These are phyloP conservation scores for Aselliscus stoliczkanus DNA, from an alignment of 2,797 vertebrate genomes.

Conservation along the genomic window DNA sequence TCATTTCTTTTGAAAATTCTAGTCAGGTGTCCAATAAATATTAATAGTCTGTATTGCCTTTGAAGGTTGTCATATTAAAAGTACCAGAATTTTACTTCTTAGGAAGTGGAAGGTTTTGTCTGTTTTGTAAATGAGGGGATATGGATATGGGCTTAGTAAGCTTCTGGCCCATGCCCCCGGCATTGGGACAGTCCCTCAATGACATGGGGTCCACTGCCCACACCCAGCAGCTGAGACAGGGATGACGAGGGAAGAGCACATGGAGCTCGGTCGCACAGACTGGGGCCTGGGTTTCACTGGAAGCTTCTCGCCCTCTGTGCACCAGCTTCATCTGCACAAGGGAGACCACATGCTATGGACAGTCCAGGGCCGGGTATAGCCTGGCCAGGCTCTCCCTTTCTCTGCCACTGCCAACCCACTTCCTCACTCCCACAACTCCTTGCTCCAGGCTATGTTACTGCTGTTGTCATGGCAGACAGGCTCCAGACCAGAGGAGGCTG, in stretches of 20 bases:
- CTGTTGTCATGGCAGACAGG: neutral
- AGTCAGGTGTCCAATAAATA: constrained; percentile 15
- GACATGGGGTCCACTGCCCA: fast-evolving
- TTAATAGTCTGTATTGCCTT: neutral
- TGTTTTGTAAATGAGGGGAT: neutral
- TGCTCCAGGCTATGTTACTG: neutral
- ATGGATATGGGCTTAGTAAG: neutral
- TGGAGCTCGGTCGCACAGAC: neutral
- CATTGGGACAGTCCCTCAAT: neutral
- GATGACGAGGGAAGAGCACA: neutral
- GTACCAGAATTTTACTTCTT: neutral
- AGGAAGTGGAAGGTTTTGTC: neutral
- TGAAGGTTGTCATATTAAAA: neutral
- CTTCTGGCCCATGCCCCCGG: neutral
- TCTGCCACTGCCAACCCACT: neutral
- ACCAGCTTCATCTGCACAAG: neutral
- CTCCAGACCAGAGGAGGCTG: neutral
- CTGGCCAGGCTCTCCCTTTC: neutral
- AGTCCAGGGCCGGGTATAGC: neutral
- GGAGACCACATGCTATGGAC: fast-evolving
- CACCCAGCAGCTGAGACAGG: neutral
- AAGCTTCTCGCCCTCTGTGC: neutral
- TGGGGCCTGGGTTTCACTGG: neutral
- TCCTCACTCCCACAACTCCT: neutral
- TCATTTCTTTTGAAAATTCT: neutral